phyloP scores from a whole-genome alignment of 2,797 vertebrate genomes.

The Dromococcyx pavoninus region DNA sequence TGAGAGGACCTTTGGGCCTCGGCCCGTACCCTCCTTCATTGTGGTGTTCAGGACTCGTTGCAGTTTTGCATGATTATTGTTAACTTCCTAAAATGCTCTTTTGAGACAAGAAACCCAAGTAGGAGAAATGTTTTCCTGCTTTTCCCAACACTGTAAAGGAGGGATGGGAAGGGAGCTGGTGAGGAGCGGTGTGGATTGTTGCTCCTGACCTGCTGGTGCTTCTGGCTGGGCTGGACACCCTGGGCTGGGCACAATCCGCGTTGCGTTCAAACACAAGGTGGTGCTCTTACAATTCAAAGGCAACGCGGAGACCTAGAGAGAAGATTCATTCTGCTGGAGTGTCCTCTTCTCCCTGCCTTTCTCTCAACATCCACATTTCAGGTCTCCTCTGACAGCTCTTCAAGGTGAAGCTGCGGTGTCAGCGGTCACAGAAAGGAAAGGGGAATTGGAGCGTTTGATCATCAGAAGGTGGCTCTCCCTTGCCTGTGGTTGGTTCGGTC shows the following conservation, averaged over 20 bases:
- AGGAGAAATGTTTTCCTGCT: not conserved
- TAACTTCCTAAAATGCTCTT: not conserved
- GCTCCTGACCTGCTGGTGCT: not conserved
- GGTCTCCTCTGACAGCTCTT: not conserved
- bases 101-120: not conserved
- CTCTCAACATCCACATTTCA: not conserved
- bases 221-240: not conserved
- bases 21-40: rapidly evolving
- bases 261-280: conserved; percentile 48
- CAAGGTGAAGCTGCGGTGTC: not conserved
- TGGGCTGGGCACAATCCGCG: rapidly evolving
- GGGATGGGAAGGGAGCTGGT: not conserved
- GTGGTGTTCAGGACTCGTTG: rapidly evolving
- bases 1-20: not conserved
- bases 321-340: not conserved
- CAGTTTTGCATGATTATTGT: not conserved
- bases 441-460: not conserved
- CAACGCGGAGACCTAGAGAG: rapidly evolving
- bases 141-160: not conserved
- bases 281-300: conserved; percentile 4
- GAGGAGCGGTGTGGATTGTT: rapidly evolving
- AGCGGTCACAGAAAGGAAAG: not conserved
- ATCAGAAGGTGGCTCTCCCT: not conserved
- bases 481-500: rapidly evolving
- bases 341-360: not conserved